These are phyloP conservation scores for Oscheius sp. DNA, from an alignment of 1,140 invertebrate species.

Conservation along the genomic window DNA sequence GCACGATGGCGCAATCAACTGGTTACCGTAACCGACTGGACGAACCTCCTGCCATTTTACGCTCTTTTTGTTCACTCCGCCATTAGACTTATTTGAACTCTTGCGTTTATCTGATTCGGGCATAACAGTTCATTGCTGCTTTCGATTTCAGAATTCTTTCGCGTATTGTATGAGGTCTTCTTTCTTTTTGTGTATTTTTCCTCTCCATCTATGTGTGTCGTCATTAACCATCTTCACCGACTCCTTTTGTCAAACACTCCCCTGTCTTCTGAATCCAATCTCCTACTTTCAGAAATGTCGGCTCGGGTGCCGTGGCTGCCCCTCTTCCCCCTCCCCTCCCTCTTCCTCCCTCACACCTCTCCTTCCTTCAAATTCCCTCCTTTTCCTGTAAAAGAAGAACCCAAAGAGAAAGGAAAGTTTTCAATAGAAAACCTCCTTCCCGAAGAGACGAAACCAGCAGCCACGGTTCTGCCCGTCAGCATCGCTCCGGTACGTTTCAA, in stretches of 20 bases:
- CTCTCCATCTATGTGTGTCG: not conserved
- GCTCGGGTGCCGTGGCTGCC: slow-evolving; percentile 1
- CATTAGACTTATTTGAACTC: not conserved
- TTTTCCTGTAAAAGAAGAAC: not conserved
- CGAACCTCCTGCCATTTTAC: not conserved
- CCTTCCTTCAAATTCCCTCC: not conserved
- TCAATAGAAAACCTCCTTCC: not conserved
- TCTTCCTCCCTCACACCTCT: not conserved
- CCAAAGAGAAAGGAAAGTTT: not conserved
- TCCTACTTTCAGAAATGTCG: slow-evolving; percentile 10
- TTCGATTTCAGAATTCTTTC: not conserved
- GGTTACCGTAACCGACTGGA: slow-evolving; percentile 5
- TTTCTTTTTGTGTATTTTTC: not conserved
- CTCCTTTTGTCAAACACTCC: not conserved
- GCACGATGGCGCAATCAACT: slow-evolving; percentile 4
- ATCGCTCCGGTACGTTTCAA: not conserved
- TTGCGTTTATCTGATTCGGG: too few species aligned
- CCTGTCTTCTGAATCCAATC: not conserved
- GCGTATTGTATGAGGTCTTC: not conserved
- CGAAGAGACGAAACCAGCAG: slow-evolving; percentile 1
- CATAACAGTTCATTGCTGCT: too few species aligned
- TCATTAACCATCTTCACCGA: too few species aligned
- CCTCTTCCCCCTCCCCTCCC: not conserved
- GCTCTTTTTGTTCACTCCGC: not conserved
- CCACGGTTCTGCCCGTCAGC: not conserved